Evolutionary conservation across 2,888 invertebrate species (phyloP), one percentile per base, ranked within the genome.

Genomic region (Drosophila eohydei): DNA sequence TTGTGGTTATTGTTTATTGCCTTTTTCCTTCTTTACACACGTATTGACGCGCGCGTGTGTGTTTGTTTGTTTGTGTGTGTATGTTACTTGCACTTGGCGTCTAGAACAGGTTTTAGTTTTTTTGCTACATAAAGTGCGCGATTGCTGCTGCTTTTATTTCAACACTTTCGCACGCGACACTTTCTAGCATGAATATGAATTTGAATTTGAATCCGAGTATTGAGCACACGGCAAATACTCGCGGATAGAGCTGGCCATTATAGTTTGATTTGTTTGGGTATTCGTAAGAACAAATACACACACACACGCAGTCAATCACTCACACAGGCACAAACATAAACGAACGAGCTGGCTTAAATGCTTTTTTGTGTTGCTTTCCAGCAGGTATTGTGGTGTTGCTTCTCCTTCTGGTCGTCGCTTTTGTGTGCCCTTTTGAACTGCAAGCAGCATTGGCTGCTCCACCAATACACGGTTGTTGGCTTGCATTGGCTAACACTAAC

Each of bases 141-240:
- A 51, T 57, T 69, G 63, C 61, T 71, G 55, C 66, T 72, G 61
- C 59, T 73, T 80, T 75, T 69, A 77, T 81, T 83, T 80, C 69
- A 72, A 81, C 80, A 82, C 89, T 88, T 88, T 88, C 84, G 84
- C 88, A 88, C 78, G 85, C 85, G 85, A 89, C 89, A 87, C 85
- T 89, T 89, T 84, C 83, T 86, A 88, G 81, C 69, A 67, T 74
- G 43, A 71, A 66, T 74, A 43, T 57, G 43, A 77, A 72, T 75
- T 75, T 50, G 59, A 80, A 80, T 81, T 82, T 75, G 48, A 48
- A 9, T 30, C 9, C 9, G 66, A 80, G 74, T 74, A 81, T 87
- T 87, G 78, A 78, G 87, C 87, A 83, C 79, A 82, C 64, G 34
- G 58, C 63, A 71, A 64, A 67, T 56, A 56, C 60, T 54, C 21